These are phyloP conservation scores for Orthonychiurus folsomi DNA, from an alignment of 2,888 invertebrate species.

Conservation along the genomic window DNA sequence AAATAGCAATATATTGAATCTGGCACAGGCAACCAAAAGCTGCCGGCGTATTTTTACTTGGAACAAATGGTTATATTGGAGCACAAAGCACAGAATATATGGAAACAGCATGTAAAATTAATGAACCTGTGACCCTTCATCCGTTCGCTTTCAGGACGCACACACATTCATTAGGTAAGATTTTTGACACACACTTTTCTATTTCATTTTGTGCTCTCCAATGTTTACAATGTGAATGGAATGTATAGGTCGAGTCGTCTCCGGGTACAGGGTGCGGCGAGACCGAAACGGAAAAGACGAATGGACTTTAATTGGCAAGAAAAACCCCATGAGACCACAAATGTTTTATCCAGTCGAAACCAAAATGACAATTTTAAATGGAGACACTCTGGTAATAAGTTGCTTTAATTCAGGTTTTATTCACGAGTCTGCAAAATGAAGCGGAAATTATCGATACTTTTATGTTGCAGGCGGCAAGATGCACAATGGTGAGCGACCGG, in stretches of 20 bases:
- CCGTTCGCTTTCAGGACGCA: slow-evolving; percentile 95
- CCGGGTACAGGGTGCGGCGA: slow-evolving; percentile 66
- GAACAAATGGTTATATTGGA: slow-evolving; percentile 72
- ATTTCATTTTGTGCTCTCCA: no score
- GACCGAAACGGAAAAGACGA: slow-evolving; percentile 52
- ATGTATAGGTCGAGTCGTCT: slow-evolving; percentile 62
- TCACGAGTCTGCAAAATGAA: background rate
- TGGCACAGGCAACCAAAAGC: slow-evolving; percentile 70
- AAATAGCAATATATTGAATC: no score
- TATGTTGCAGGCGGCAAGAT: slow-evolving; percentile 65
- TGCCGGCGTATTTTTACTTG: slow-evolving; percentile 84
- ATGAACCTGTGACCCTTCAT: slow-evolving; percentile 71
- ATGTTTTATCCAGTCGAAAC: slow-evolving; percentile 80
- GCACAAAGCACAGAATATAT: slow-evolving; percentile 65
- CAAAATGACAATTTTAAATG: slow-evolving; percentile 53
- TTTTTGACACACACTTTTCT: background rate
- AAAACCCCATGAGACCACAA: slow-evolving; percentile 68
- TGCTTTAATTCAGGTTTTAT: background rate
- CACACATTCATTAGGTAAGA: slow-evolving; percentile 73
- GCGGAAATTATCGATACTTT: slow-evolving; percentile 1
- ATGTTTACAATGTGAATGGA: background rate
- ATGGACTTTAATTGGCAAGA: slow-evolving; percentile 76
- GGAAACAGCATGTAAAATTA: slow-evolving; percentile 79
- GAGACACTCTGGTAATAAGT: slow-evolving; percentile 57
- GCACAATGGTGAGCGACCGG: slow-evolving; percentile 76